Percentiles rank a stretch among this genome's conserved stretches.
phyloP scores from a whole-genome alignment of 2,888 invertebrate genomes.

The Lagria hirta region DNA sequence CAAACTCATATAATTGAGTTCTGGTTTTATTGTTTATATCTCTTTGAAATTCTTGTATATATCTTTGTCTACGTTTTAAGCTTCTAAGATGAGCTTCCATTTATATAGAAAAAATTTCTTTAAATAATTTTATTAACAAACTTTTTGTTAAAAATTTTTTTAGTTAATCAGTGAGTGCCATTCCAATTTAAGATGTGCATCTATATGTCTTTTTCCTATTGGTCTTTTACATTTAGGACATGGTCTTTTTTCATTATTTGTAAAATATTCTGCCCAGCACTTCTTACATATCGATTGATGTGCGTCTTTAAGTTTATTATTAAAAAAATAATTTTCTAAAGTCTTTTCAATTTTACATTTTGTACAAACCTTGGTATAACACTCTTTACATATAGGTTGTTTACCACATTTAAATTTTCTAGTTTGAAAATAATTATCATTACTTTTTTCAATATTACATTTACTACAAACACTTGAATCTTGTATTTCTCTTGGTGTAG shows the following conservation, averaged over 20 bases:
- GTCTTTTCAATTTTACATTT: conserved; percentile 18
- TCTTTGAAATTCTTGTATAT: conserved; percentile 14
- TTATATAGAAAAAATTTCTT: conserved; percentile 12
- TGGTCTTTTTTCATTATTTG: conserved; percentile 18
- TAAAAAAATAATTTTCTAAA: conserved; percentile 16
- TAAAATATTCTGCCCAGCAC: conserved; percentile 17
- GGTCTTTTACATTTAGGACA: conserved; percentile 15
- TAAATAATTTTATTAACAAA: conserved; percentile 9
- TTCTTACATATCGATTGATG: conserved; percentile 19
- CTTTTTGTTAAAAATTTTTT: conserved; percentile 6
- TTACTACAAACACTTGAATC: conserved; percentile 22
- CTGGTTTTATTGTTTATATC: conserved; percentile 15
- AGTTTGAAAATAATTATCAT: too few relatives aligned
- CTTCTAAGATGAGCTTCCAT: conserved; percentile 16
- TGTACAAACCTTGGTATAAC: conserved; percentile 18
- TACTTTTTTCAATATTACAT: too few relatives aligned
- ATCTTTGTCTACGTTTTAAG: conserved; percentile 11
- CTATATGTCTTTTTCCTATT: conserved; percentile 8
- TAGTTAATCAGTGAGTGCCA: conserved; percentile 20
- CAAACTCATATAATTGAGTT: conserved; percentile 9
- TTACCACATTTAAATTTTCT: conserved; percentile 13
- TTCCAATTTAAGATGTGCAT: conserved; percentile 19
- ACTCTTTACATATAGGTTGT: conserved; percentile 19
- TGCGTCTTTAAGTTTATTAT: conserved; percentile 18
- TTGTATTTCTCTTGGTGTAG: conserved; percentile 19